These are phyloP conservation scores for Paradoxurus hermaphroditus DNA, from an alignment of 2,113 vertebrate species.

Conservation along the genomic window DNA sequence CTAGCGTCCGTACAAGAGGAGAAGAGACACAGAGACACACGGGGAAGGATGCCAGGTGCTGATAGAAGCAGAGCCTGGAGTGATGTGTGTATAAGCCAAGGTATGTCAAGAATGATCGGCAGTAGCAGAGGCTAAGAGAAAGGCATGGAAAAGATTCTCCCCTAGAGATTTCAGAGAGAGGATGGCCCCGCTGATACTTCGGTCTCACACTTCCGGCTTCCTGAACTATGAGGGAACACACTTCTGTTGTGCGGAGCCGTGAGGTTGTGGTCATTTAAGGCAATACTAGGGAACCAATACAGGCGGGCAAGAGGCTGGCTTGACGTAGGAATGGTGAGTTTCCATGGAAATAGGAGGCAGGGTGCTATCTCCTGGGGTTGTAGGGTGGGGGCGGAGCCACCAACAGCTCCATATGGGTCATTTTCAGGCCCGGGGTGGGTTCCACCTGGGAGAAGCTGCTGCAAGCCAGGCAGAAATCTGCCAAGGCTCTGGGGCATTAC, in stretches of 20 bases:
- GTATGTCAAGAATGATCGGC: background rate
- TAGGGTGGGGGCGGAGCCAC: background rate
- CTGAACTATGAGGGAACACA: background rate
- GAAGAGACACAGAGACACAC: background rate
- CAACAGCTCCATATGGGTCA: background rate
- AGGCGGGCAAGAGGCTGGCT: background rate
- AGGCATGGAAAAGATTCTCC: background rate
- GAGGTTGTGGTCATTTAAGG: background rate
- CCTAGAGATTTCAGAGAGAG: background rate
- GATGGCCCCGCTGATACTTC: background rate
- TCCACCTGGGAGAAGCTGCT: background rate
- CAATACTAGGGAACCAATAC: background rate
- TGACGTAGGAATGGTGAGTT: background rate
- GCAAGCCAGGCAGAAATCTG: background rate
- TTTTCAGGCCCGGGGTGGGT: background rate
- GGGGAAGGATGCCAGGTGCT: background rate
- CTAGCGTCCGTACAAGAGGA: background rate
- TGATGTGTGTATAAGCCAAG: background rate
- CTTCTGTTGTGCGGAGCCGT: background rate
- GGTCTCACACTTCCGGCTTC: background rate
- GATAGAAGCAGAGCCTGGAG: background rate
- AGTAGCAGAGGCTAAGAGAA: background rate
- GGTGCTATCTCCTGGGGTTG: background rate
- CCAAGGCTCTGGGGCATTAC: background rate
- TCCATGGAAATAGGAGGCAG: background rate